Conservation (phyloP, 2,888 invertebrate genomes). For the Erynnis tages region DNA sequence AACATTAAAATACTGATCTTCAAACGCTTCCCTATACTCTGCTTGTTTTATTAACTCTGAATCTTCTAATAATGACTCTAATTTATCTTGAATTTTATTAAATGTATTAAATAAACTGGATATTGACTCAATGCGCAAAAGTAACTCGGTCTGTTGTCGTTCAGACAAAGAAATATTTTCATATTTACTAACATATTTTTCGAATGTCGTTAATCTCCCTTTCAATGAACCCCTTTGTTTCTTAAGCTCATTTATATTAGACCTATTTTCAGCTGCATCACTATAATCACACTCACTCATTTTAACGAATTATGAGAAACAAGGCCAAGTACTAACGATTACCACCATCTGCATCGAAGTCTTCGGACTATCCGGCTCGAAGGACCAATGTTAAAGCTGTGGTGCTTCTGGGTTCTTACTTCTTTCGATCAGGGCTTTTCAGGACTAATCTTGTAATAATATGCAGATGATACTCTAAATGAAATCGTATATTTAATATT, state of each 20-base stretch:
- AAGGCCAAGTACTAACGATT: neutral
- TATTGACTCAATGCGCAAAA: no score
- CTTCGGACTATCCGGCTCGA: no score
- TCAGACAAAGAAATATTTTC: neutral
- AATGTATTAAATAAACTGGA: neutral
- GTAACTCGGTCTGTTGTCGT: no score
- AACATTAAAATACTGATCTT: neutral
- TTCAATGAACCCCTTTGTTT: no score
- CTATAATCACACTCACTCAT: neutral
- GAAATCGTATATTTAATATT: no score
- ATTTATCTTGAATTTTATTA: neutral
- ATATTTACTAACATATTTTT: neutral
- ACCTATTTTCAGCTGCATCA: neutral
- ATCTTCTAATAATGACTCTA: neutral
- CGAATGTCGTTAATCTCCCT: neutral
- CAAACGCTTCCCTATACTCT: neutral
- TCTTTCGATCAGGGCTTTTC: no score
- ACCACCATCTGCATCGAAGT: neutral
- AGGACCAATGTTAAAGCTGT: no score
- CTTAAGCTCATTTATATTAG: no score
- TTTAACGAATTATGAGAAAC: neutral
- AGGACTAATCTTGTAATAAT: no score
- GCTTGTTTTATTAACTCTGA: neutral
- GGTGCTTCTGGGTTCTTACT: no score
- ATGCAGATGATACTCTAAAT: no score